Conservation (phyloP, 2,113 vertebrate genomes). For the Corydoras sp. region DNA sequence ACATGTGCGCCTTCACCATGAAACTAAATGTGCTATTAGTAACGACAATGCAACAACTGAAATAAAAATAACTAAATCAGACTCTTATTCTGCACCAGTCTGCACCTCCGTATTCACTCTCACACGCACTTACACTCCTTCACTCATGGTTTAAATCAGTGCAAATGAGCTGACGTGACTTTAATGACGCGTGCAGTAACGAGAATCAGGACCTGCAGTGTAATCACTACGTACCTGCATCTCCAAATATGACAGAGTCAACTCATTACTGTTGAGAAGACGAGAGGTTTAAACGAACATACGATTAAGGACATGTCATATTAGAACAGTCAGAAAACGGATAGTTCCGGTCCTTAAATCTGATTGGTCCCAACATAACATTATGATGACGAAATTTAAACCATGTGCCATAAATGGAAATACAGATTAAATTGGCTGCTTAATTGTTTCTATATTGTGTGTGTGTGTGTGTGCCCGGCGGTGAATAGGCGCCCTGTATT, state of each 20-base stretch:
- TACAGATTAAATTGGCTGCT: too few species aligned
- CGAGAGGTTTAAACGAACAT: background rate
- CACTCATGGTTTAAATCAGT: conserved; percentile 28
- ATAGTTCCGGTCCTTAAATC: too few species aligned
- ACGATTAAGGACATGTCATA: too few species aligned
- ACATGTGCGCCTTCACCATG: too few species aligned
- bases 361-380: too few species aligned
- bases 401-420: too few species aligned
- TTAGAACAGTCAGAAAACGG: too few species aligned
- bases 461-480: too few species aligned
- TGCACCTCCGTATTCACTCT: conserved; percentile 19
- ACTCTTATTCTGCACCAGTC: background rate
- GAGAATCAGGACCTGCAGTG: conserved; percentile 22
- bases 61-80: background rate
- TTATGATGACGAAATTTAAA: too few species aligned
- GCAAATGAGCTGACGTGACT: conserved; percentile 7
- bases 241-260: background rate
- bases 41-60: background rate
- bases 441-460: too few species aligned
- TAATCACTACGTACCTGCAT: conserved; percentile 18
- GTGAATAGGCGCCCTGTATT: too few species aligned
- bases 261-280: background rate
- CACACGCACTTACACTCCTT: conserved; percentile 37
- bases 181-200: conserved; percentile 33
- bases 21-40: background rate